These are phyloP conservation scores for Empidonax traillii DNA, from an alignment of 2,113 vertebrate species.

Conservation along the genomic window DNA sequence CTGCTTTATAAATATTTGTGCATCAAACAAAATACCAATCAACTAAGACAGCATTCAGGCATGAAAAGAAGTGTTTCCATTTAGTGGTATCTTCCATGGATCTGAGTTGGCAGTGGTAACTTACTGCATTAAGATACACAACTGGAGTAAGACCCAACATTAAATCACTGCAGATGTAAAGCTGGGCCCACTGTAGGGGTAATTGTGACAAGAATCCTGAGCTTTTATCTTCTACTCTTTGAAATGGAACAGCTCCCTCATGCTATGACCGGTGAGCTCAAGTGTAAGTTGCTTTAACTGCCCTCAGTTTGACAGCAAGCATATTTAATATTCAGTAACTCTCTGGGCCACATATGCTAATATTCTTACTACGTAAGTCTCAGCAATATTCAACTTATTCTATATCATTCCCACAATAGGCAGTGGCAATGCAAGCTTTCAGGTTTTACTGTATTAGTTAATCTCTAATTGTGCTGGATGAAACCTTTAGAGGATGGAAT, in stretches of 20 bases:
- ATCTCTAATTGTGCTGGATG: background rate
- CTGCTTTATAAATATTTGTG: background rate
- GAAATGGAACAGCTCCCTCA: background rate
- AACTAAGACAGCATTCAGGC: background rate
- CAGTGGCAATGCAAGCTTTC: background rate
- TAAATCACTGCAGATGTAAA: background rate
- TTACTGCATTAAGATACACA: background rate
- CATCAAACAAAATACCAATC: background rate
- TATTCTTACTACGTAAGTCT: background rate
- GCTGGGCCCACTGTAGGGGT: background rate
- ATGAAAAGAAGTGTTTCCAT: background rate
- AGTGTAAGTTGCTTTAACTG: background rate
- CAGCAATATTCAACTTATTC: background rate
- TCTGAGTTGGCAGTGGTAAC: background rate
- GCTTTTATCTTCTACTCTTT: background rate
- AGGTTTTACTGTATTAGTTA: background rate
- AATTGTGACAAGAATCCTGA: background rate
- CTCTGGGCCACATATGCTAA: background rate
- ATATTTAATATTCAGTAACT: background rate
- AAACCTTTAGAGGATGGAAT: background rate
- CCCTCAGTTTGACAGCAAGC: background rate
- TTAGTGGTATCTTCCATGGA: background rate
- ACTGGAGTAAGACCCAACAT: fast-evolving
- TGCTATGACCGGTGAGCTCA: fast-evolving
- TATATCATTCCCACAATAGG: background rate